A percentile compares a stretch with the other conserved stretches of the same genome.
phyloP scores from a whole-genome alignment of 2,113 vertebrate species.

The Todiramphus saurophagus region DNA sequence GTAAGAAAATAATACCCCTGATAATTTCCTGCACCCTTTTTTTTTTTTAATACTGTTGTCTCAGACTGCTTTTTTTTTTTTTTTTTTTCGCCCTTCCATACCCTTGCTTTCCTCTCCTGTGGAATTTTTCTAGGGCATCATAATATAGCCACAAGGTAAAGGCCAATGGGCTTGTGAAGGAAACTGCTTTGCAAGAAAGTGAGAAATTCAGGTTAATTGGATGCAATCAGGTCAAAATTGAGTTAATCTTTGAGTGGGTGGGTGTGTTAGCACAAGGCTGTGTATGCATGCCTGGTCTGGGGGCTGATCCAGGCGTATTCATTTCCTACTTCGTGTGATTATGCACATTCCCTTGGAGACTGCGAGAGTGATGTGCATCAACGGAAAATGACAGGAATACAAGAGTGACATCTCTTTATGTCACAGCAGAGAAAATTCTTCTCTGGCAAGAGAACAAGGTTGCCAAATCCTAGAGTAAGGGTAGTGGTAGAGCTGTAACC shows the following conservation, averaged over 20 bases:
- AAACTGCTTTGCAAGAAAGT: constrained; percentile 58
- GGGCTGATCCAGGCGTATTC: constrained; percentile 33
- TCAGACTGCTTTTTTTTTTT: neutral
- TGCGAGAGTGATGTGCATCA: constrained; percentile 24
- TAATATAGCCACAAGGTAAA: constrained; percentile 62
- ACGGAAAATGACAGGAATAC: neutral
- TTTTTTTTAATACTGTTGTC: neutral
- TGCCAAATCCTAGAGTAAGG: constrained; percentile 3
- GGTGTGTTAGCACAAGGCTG: constrained; percentile 46
- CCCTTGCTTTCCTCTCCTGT: neutral
- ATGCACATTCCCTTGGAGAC: constrained; percentile 29
- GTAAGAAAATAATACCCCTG: neutral
- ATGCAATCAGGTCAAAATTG: constrained; percentile 71
- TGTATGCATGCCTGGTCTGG: constrained; percentile 24
- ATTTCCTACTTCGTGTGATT: constrained; percentile 25
- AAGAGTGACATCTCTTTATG: constrained; percentile 28
- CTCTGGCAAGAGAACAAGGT: neutral
- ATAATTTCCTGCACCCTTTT: neutral
- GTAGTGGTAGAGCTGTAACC: neutral
- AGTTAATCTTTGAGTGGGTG: constrained; percentile 68
- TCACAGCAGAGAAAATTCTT: constrained; percentile 26
- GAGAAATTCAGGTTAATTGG: constrained; percentile 77
- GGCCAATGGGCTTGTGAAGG: constrained; percentile 33
- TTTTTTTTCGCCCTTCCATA: neutral
- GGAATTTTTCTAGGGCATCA: constrained; percentile 54